Percentiles rank a stretch among this genome's conserved stretches.
Conservation (phyloP, 2,797 vertebrate species). For the Trematomus bernacchii region DNA sequence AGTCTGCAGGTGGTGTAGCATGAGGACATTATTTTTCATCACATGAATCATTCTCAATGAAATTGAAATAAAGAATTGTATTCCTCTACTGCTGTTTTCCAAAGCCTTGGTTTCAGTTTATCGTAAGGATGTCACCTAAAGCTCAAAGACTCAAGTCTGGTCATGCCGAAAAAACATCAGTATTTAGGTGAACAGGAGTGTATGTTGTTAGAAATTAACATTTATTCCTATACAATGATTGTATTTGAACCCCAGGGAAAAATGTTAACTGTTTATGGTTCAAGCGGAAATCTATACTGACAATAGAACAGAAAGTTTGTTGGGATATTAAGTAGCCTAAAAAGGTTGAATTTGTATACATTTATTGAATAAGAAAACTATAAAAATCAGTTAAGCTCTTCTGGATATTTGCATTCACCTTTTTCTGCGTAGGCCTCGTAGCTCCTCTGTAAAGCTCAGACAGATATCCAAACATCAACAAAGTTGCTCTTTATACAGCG, state of each 20-base stretch:
- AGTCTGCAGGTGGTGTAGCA: background rate
- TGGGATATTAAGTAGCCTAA: background rate
- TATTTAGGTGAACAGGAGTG: slow-evolving; percentile 12
- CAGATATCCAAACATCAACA: background rate
- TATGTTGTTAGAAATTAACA: background rate
- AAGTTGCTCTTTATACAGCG: background rate
- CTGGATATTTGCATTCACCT: slow-evolving; percentile 3
- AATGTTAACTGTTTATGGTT: background rate
- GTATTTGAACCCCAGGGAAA: background rate
- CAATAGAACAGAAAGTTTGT: background rate
- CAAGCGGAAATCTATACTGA: background rate
- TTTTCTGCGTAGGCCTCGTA: background rate
- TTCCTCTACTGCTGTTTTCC: background rate
- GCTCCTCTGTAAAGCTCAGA: background rate
- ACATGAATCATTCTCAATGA: too few species aligned
- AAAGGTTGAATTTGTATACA: background rate
- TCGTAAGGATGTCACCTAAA: slow-evolving; percentile 7
- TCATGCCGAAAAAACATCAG: slow-evolving; percentile 18
- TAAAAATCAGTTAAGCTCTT: background rate
- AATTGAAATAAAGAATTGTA: background rate
- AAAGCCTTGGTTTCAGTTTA: slow-evolving; percentile 9
- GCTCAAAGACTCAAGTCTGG: slow-evolving; percentile 19
- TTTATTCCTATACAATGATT: too few species aligned
- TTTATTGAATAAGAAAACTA: background rate
- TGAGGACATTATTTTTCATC: too few species aligned